Evolutionary conservation across 1,140 invertebrate genomes (phyloP), one percentile per base, ranked within the genome.

Genomic region (Pygmarrhopalites habei): DNA sequence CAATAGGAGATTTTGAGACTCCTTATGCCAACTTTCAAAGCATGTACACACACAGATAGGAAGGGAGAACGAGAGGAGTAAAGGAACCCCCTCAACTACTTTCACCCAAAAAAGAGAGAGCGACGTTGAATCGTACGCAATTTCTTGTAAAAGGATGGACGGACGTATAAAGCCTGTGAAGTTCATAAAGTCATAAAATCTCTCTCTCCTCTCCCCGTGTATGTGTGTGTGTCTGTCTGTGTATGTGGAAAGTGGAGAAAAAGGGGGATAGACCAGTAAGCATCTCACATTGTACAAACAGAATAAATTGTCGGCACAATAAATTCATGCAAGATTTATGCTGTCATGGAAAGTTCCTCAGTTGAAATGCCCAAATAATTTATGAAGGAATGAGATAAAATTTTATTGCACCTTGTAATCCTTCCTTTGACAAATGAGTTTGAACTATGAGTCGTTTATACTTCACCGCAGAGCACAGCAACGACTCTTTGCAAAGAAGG

Each of bases 331-430:
- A 52, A 52, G 49, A 52, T 52, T 52, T 52, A 52, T 28, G 7
- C 49, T 52, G 23, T 23, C 28, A 49, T 14, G 14, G 14, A 19
- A 15, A 52, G 49, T 46, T 52, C 10, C 23, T 15, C 49, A 52
- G 44, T 46, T 52, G 49, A 10, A 10, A 25, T 52, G 7, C n/a
- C 49, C 14, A 14, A 14, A 19, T 19, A 52, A n/a, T 52, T 52
- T 52, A 52, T 52, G 49, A 28, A 52, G 23, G 28, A 52, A 52
- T n/a, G 49, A 26, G 49, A 52, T 52, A 52, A 52, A 26, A 52
- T 52, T 52, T 52, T 52, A 52, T 52, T 52, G 49, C 49, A 52
- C 49, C 25, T 52, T 52, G 49, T 28, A 52, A 52, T 52, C 49
- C 28, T 28, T 52, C 7, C n/a, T 23, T 46, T 46, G 44, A 46